These are phyloP conservation scores for Norana najaformis DNA, from an alignment of 2,888 invertebrate genomes.

Conservation along the genomic window DNA sequence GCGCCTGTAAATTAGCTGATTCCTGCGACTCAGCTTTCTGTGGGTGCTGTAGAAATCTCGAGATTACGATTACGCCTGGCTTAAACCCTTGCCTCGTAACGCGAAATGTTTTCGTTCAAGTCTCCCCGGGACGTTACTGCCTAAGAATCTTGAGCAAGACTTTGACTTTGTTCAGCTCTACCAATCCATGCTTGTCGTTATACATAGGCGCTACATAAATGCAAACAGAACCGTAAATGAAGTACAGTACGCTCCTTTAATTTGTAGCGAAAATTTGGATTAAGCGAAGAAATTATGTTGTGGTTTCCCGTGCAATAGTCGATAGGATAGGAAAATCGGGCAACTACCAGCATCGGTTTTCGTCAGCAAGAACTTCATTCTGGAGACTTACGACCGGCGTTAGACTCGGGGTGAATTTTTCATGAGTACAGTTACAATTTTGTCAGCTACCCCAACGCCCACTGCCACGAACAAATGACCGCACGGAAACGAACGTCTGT, in stretches of 20 bases:
- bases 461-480: background rate
- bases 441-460: background rate
- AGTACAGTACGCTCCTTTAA: background rate
- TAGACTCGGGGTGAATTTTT: background rate
- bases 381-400: background rate
- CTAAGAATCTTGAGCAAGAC: too few relatives aligned
- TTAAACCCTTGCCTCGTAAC: too few relatives aligned
- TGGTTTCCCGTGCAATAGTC: background rate
- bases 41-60: too few relatives aligned
- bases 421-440: background rate
- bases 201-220: background rate
- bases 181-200: too few relatives aligned
- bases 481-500: background rate
- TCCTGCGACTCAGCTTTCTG: too few relatives aligned
- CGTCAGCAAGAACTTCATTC: background rate
- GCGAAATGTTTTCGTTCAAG: too few relatives aligned
- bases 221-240: background rate
- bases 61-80: too few relatives aligned
- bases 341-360: background rate
- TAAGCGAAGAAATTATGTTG: too few relatives aligned
- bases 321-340: too few relatives aligned
- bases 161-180: too few relatives aligned
- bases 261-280: background rate
- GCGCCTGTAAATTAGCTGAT: too few relatives aligned
- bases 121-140: too few relatives aligned